Evolutionary conservation across 2,888 invertebrate species (phyloP), one percentile per base, ranked within the genome.

Genomic region (Neelides folsomi): DNA sequence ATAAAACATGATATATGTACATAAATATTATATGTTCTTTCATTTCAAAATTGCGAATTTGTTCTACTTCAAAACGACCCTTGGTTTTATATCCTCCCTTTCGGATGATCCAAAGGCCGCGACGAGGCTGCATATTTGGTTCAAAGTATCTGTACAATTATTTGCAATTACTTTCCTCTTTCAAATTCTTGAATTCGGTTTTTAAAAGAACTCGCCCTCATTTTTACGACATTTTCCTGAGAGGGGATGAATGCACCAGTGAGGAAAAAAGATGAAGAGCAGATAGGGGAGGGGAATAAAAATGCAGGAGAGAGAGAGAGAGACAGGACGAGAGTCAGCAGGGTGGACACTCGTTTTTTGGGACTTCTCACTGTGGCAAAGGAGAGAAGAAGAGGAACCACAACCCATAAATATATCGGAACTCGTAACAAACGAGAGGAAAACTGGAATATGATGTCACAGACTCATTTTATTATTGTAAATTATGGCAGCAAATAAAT

Each of bases 401-500:
- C 47, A 51, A 54, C 51, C 52, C 58, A 56, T 58, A 58, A 58
- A 58, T 58, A 58, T 47, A 53, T 57, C 55, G 12, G 51, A 34
- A 49, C 27, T 47, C 45, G 51, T 53, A 55, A 57, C 51, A 55
- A 57, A 56, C 56, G 56, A 56, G 52, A 54, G 46, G 54, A 54
- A 54, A 56, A 56, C 55, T 55, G 56, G 52, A 59, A 52, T 59
- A 56, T 45, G 51, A 56, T 50, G 56, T 54, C 54, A 58, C 53
- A 58, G 47, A 44, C 53, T 56, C 46, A 50, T 59, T 59, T 56
- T 56, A 56, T 58, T 53, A 49, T 52, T 52, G 56, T 56, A 54
- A 59, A 59, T 52, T 59, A 59, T 56, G 58, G 49, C 44, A 48
- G 52, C 39, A 52, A 54, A 58, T 54, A 58, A 56, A 55, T 56